phyloP scores from a whole-genome alignment of 1,140 invertebrate species.

The Phortica variegata region DNA sequence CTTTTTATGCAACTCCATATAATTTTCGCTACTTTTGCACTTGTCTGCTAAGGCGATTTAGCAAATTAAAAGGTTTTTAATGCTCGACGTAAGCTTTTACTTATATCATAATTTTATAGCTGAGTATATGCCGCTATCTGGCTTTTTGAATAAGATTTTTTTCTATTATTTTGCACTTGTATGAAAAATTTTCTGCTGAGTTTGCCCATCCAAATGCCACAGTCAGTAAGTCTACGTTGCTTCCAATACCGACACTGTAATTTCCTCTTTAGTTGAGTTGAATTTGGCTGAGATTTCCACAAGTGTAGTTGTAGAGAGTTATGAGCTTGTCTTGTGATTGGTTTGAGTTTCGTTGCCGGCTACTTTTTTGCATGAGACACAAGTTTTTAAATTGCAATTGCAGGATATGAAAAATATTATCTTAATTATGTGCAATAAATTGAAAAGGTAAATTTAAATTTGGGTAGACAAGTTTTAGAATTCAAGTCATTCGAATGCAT shows the following conservation, averaged over 20 bases:
- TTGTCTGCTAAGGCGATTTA: conserved; percentile 56
- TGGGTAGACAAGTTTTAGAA: conserved; percentile 18
- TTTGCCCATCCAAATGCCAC: not conserved
- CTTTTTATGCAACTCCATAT: conserved; percentile 36
- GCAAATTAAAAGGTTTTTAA: conserved; percentile 57
- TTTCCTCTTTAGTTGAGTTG: conserved; percentile 19
- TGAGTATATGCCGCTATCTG: conserved; percentile 25
- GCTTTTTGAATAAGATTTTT: no score
- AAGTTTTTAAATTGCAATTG: conserved; percentile 19
- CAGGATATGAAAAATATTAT: conserved; percentile 36
- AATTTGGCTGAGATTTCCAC: not conserved
- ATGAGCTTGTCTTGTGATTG: no score
- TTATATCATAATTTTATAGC: conserved; percentile 52
- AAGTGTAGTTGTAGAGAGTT: not conserved
- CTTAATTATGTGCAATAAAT: conserved; percentile 42
- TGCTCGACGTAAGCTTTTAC: conserved; percentile 53
- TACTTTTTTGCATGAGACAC: conserved; percentile 4
- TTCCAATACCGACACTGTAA: conserved; percentile 10
- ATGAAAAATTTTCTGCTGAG: not conserved
- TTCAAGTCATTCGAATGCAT: not conserved
- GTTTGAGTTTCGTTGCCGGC: no score
- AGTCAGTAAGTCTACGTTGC: conserved; percentile 7
- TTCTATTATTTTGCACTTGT: no score
- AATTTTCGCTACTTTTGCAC: not conserved
- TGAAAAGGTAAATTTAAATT: conserved; percentile 26